Conservation (phyloP, 2,888 invertebrate species). For the Acleris emargana region DNA sequence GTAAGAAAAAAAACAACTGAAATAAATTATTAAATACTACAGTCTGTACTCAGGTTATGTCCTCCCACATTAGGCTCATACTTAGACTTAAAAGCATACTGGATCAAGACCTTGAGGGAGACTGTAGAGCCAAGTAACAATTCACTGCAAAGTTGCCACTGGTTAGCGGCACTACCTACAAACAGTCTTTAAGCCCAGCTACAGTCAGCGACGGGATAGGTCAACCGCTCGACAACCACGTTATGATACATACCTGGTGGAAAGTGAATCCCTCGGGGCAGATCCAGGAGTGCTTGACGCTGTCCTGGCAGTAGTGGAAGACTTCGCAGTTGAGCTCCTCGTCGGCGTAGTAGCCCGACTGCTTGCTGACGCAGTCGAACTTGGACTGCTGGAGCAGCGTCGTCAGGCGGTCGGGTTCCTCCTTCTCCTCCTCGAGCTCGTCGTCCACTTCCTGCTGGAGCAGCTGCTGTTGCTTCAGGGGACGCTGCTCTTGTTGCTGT, state of each 20-base stretch:
- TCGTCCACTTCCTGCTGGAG: conserved; percentile 60
- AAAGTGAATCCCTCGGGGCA: conserved; percentile 96
- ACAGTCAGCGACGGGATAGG: too few relatives aligned
- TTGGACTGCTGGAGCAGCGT: conserved; percentile 91
- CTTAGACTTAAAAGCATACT: too few relatives aligned
- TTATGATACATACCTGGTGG: conserved; percentile 86
- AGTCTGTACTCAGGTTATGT: too few relatives aligned
- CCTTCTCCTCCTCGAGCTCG: conserved; percentile 88
- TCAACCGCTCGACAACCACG: not conserved
- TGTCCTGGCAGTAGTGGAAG: conserved; percentile 96
- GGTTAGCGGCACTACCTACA: too few relatives aligned
- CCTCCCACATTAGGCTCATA: too few relatives aligned
- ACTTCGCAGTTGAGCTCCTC: conserved; percentile 94
- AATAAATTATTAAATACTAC: too few relatives aligned
- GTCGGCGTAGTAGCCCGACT: conserved; percentile 96
- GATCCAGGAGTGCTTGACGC: conserved; percentile 95
- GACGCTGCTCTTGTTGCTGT: conserved; percentile 62
- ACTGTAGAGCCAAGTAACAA: too few relatives aligned
- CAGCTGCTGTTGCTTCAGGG: conserved; percentile 60
- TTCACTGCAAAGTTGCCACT: too few relatives aligned
- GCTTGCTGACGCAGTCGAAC: conserved; percentile 91
- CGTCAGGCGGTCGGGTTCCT: conserved; percentile 93
- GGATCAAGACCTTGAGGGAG: too few relatives aligned
- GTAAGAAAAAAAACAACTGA: too few relatives aligned
- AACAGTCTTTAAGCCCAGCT: too few relatives aligned